Evolutionary conservation across 2,888 invertebrate species (phyloP).

Genomic region (Limnephilus rhombicus): DNA sequence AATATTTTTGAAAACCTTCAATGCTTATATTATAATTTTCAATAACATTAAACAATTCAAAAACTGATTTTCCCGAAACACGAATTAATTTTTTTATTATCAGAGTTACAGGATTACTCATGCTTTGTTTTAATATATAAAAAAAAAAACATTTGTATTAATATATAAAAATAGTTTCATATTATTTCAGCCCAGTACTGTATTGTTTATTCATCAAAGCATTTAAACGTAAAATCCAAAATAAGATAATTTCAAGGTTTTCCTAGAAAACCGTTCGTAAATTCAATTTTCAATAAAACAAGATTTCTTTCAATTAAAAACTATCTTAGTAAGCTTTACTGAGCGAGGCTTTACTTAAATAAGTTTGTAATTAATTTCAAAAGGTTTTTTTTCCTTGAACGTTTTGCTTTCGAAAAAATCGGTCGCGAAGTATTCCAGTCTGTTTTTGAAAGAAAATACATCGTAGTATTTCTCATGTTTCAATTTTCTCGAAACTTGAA

Average conservation of each 20-base stretch:
- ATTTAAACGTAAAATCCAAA: background rate
- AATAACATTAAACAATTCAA: too few species aligned
- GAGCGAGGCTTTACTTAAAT: background rate
- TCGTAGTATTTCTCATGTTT: background rate
- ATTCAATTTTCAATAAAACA: background rate
- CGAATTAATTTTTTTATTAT: too few species aligned
- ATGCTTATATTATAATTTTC: too few species aligned
- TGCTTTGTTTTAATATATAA: too few species aligned
- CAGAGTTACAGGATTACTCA: too few species aligned
- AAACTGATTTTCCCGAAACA: too few species aligned
- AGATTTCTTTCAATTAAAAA: background rate
- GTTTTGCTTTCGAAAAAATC: background rate
- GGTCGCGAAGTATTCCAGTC: background rate
- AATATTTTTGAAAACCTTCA: too few species aligned
- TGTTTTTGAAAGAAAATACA: background rate
- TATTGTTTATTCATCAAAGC: background rate
- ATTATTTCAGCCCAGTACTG: background rate
- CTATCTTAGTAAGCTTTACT: background rate
- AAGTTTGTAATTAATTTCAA: background rate
- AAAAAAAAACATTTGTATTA: too few species aligned
- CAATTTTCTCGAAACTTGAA: background rate
- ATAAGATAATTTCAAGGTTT: background rate
- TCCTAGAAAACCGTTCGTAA: background rate
- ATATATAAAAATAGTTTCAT: too few species aligned
- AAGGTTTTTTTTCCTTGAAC: background rate